Base-by-base conservation (phyloP, 37 sponge, comb jelly and placozoan genomes). In the Haliclona indistincta region DNA sequence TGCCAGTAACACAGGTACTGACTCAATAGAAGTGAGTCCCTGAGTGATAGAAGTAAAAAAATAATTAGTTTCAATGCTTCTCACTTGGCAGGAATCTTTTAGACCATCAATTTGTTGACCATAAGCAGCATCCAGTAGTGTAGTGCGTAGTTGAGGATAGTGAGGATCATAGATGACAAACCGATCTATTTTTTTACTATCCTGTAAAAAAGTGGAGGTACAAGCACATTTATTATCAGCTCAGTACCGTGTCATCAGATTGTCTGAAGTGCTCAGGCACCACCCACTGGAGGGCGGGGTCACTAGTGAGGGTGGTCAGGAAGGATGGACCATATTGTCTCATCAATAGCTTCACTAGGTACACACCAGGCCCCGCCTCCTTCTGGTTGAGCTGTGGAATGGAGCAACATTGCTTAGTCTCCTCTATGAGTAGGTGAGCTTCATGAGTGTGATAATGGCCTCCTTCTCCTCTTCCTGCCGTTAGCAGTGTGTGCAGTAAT, bases 341-440 rank as follows among this genome's bases (percentile, higher is more conserved):
- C 30, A 81, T 83, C 10, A 91, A 35, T 19, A 80, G 79, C 67
- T 83, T 91, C 39, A 82, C 23, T 7, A 91, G 54, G 64, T 73
- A 91, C 29, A 86, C 52, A 26, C 30, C 68, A 68, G 79, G 77
- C 25, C 79, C 75, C 13, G 43, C 29, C 38, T 47, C 41, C 40
- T 74, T 64, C 0, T 26, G 13, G 4, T 60, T 70, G 2, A 42
- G 25, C 3, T 7, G 3, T 20, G 22, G 25, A 42, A 23, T 15
- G 17, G 2, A 20, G 28, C 44, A 42, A 58, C 60, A 58, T n/a
- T 35, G 4, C 28, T 58, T 58, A 25, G 60, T 26, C n/a, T 11
- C 23, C 23, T 58, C 23, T 58, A 58, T 25, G 28, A 58, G 28
- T 5, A 58, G 60, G 25, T 58, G 60, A 25, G 60, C 13, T 7